A percentile compares a stretch with the other conserved stretches of the same genome.
These are phyloP conservation scores for Ardeotis arabs DNA, from an alignment of 2,113 vertebrate species.

Conservation along the genomic window DNA sequence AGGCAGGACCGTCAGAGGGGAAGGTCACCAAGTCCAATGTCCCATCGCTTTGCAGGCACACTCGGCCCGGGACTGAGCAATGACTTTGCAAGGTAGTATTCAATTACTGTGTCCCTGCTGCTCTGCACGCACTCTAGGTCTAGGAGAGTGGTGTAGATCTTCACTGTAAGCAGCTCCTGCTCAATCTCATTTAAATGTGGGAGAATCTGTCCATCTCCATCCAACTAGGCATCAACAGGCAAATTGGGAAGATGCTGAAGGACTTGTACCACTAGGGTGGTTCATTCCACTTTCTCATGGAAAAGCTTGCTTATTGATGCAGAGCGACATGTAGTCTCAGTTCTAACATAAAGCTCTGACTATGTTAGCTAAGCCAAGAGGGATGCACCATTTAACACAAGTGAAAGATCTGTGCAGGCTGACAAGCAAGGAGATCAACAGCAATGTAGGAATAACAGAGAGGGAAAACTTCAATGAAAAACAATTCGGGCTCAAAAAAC, in stretches of 20 bases:
- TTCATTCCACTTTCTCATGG: not conserved
- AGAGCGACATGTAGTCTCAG: not conserved
- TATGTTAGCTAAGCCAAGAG: not conserved
- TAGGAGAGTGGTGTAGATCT: not conserved
- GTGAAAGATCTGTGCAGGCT: not conserved
- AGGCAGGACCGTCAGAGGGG: not conserved
- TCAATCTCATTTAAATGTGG: not conserved
- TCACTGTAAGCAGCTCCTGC: not conserved
- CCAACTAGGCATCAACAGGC: not conserved
- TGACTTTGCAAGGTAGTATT: not conserved
- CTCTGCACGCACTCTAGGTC: not conserved
- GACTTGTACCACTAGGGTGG: not conserved
- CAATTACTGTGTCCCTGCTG: not conserved
- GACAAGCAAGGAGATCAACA: not conserved
- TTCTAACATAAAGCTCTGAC: not conserved
- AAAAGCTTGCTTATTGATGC: not conserved
- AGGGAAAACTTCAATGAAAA: not conserved
- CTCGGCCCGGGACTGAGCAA: not conserved
- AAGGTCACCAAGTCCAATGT: not conserved
- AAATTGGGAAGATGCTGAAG: not conserved
- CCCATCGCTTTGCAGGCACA: not conserved
- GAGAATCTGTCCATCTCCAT: not conserved
- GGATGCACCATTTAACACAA: not conserved
- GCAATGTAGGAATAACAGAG: not conserved
- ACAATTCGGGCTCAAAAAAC: not conserved